Base-by-base conservation (phyloP, 2,888 invertebrate genomes). In the Chironomus tentans region DNA sequence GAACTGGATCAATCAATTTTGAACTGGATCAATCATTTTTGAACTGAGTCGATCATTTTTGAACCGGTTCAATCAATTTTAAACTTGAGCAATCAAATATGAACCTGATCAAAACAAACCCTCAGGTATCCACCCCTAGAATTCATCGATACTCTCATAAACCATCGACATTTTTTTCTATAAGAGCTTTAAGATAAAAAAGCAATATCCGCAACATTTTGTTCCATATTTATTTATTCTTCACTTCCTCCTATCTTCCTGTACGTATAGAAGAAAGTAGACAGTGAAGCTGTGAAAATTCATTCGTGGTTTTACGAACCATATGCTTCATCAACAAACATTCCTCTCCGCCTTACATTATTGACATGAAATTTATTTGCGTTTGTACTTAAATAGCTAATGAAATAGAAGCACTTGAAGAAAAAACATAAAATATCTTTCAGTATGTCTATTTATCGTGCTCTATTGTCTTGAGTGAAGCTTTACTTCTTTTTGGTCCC, bases 171-270 rank as follows among this genome's bases (percentile, higher is more conserved):
- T 56, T 56, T 2, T 56, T 10, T 50, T 2, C 56, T 56, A 56
- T 56, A 56, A 15, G 18, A 15, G 15, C 56, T 5, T 15, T 0
- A 18, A 56, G 56, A 56, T 7, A 56, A 56, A 56, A 24, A 65
- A 65, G 65, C 65, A 65, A 65, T 65, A 65, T 65, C 65, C 65
- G 65, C 65, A 65, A 65, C 65, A 65, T 65, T 65, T 65, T 65
- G 21, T 65, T 65, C 21, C 65, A 24, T 65, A 24, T 21, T 21
- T 65, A 38, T 38, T 24, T 13, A 65, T 21, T 24, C 21, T 65
- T 65, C 56, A 56, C 18, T 38, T 38, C 38, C 10, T 38, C 10
- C 38, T 38, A 38, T 38, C 38, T 10, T 38, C 38, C 38, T 38
- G 38, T 10, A 38, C 6, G 5, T 3, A 56, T 6, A 15, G 15